Percentiles rank a stretch among this genome's conserved stretches.
phyloP scores from a whole-genome alignment of 1,140 invertebrate genomes.

The Pygmarrhopalites habei region DNA sequence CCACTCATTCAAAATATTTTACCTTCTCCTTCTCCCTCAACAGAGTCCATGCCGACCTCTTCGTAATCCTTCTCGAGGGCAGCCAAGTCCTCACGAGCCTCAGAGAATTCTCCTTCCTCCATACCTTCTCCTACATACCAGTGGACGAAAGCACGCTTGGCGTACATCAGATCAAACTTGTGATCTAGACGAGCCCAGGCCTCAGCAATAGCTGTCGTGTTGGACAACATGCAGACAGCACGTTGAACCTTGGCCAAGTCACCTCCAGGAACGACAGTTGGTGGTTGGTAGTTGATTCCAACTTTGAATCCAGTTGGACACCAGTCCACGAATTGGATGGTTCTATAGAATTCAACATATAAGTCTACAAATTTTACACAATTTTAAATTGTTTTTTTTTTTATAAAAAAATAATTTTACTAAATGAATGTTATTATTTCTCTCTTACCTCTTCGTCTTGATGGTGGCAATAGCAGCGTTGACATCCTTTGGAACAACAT shows the following conservation, averaged over 20 bases:
- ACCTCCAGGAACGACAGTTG: slow-evolving; percentile 46
- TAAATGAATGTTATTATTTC: slow-evolving; percentile 20
- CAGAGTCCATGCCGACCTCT: slow-evolving; percentile 62
- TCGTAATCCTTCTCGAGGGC: slow-evolving; percentile 3
- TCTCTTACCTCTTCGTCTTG: slow-evolving; percentile 53
- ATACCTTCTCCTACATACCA: slow-evolving; percentile 44
- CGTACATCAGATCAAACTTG: slow-evolving; percentile 54
- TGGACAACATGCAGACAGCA: slow-evolving; percentile 69
- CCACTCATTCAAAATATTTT: too few relatives aligned
- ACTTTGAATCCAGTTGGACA: slow-evolving; percentile 4
- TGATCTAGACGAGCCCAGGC: slow-evolving; percentile 61
- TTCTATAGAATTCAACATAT: slow-evolving; percentile 45
- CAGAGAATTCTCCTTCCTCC: slow-evolving; percentile 78
- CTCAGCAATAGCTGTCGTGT: slow-evolving; percentile 77
- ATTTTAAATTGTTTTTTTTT: neutral
- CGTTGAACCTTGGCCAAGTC: slow-evolving; percentile 62
- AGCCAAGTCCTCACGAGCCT: slow-evolving; percentile 58
- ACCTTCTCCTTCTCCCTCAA: slow-evolving; percentile 44
- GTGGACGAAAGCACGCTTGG: slow-evolving; percentile 47
- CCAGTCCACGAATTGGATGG: slow-evolving; percentile 61
- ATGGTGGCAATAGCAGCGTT: slow-evolving; percentile 61
- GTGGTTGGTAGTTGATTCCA: slow-evolving; percentile 44
- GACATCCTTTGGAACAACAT: slow-evolving; percentile 43
- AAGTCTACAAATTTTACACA: neutral
- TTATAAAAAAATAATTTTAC: neutral